Evolutionary conservation across 2,888 invertebrate species (phyloP), one percentile per base, ranked within the genome.

Genomic region (Arenicola marina): DNA sequence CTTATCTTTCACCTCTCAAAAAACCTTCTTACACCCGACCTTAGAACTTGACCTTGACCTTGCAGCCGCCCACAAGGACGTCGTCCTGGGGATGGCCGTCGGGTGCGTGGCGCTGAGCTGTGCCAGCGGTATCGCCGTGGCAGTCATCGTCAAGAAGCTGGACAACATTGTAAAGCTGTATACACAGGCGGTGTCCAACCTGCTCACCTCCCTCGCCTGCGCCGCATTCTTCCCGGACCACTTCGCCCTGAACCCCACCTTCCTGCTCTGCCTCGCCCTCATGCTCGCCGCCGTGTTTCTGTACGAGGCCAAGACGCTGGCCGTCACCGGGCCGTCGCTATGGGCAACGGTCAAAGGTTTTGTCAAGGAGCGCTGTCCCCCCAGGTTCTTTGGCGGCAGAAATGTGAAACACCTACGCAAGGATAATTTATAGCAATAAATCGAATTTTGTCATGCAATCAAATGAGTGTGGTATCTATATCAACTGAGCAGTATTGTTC

Each of bases 81-180:
- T 63, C 11, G 44, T 63, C 29, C 32, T 45, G 7, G 4, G 31
- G 18, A 26, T 63, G 51, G 46, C 61, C 2, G 45, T 29, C 15
- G 38, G 31, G 18, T 55, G 53, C 29, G 38, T 67, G 21, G 2
- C 59, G 7, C 54, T 65, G 11, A 59, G 61, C 34, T 38, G 59
- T 29, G 32, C 33, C 4, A 51, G 51, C 38, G 67, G 67, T 1
- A 51, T 63, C 32, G 31, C 58, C 38, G 56, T 61, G 4, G 67
- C 62, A 15, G 24, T 59, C 38, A 63, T 67, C 58, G 51, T 66
- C 24, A 67, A 67, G 48, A 59, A 63, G 48, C 56, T 67, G 15
- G 67, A 67, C 63, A 67, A 66, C 55, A 63, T 67, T 45, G 67
- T 66, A n/a, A 67, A 66, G 51, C 62, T 67, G 21, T 67, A 67